Conservation (phyloP, 2,113 vertebrate species). For the Microcebus griseorufus region DNA sequence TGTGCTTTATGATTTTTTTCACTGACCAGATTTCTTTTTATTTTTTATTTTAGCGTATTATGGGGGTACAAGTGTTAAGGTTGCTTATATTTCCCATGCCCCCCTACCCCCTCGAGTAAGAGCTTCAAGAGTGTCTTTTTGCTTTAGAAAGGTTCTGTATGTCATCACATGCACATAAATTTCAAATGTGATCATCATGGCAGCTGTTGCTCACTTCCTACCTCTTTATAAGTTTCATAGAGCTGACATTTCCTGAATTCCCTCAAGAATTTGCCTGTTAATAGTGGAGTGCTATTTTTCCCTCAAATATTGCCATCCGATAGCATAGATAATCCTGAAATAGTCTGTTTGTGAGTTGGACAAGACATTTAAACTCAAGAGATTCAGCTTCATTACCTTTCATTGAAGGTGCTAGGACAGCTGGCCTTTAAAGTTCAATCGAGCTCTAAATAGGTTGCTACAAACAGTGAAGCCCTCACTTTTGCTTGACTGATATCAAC, state of each 20-base stretch:
- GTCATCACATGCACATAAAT: background rate
- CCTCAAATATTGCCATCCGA: background rate
- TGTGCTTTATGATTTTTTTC: background rate
- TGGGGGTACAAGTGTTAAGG: too few species aligned
- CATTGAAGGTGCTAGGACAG: background rate
- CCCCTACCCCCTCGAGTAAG: too few species aligned
- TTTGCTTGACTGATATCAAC: background rate
- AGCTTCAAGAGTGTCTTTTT: background rate
- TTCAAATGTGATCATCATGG: background rate
- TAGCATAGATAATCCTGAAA: background rate
- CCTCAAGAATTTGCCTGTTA: background rate
- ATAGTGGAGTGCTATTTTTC: background rate
- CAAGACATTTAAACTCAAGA: background rate
- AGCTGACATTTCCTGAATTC: background rate
- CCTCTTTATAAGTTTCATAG: background rate
- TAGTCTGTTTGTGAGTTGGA: background rate
- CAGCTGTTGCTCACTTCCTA: background rate
- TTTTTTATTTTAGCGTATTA: too few species aligned
- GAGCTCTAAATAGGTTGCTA: background rate
- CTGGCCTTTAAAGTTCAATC: constrained; percentile 16
- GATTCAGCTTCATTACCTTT: constrained; percentile 12
- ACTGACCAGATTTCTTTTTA: background rate
- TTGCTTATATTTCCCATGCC: too few species aligned
- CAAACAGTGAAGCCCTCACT: background rate
- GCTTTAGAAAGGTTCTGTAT: background rate